These are phyloP conservation scores for Ginglymostoma cirratum DNA, from an alignment of 2,113 vertebrate genomes.

Conservation along the genomic window DNA sequence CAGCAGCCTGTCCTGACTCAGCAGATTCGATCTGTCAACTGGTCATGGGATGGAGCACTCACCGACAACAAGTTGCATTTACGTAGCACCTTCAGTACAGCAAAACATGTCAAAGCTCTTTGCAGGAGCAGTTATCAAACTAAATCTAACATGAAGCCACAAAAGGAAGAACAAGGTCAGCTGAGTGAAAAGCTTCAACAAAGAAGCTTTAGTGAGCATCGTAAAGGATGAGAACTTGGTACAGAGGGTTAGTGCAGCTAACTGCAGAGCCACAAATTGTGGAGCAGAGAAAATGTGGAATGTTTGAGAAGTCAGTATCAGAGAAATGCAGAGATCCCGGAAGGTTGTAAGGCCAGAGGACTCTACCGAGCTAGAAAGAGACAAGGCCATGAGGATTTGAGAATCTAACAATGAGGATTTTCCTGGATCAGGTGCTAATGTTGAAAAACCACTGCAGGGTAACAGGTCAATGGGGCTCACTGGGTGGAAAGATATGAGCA, in stretches of 20 bases:
- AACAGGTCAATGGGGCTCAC: not conserved
- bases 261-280: not conserved
- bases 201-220: not conserved
- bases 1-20: not conserved
- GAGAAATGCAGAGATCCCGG: not conserved
- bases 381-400: not conserved
- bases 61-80: not conserved
- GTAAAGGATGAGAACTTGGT: not conserved
- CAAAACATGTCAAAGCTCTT: not conserved
- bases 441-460: too few species aligned
- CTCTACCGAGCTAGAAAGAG: not conserved
- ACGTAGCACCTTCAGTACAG: not conserved
- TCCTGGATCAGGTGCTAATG: too few species aligned
- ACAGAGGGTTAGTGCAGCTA: not conserved
- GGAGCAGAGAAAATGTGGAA: not conserved
- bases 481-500: not conserved
- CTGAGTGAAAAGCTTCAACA: not conserved
- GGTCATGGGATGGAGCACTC: not conserved
- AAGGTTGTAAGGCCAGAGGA: not conserved
- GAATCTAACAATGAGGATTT: too few species aligned
- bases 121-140: not conserved
- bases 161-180: not conserved
- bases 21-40: not conserved
- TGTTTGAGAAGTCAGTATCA: not conserved
- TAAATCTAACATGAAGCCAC: not conserved